Evolutionary conservation across 1,140 invertebrate genomes (phyloP).

Genomic region (Trichonephila inaurata): DNA sequence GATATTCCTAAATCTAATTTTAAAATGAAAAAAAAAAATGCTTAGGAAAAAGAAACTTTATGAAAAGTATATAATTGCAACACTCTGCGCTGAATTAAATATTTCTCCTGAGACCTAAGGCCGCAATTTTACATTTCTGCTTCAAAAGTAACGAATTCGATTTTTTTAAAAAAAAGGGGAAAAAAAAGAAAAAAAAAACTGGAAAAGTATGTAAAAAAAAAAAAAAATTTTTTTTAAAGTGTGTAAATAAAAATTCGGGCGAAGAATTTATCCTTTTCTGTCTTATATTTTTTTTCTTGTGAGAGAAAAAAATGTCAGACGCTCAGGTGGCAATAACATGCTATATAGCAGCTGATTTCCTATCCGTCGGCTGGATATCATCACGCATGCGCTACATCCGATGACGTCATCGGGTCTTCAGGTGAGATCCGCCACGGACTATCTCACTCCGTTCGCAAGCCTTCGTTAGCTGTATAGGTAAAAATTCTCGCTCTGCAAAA

Average conservation of each 20-base stretch:
- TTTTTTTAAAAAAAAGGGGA: neutral
- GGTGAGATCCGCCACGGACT: neutral
- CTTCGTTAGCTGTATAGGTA: slow-evolving; percentile 6
- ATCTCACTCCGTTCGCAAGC: slow-evolving; percentile 3
- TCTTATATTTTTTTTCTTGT: neutral
- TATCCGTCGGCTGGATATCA: neutral
- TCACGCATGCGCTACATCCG: neutral
- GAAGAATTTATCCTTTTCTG: neutral
- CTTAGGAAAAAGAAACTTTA: too few species aligned
- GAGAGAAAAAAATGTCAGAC: too few species aligned
- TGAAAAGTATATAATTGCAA: too few species aligned
- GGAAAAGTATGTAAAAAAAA: neutral
- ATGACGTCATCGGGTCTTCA: slow-evolving; percentile 51
- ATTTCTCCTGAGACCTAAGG: too few species aligned
- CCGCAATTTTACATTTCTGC: neutral
- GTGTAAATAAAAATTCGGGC: neutral
- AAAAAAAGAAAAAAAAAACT: too few species aligned
- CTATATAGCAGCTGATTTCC: slow-evolving; percentile 40
- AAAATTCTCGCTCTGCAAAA: slow-evolving; percentile 10
- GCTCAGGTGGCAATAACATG: neutral
- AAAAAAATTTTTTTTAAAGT: neutral
- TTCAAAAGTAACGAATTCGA: neutral
- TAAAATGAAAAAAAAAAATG: too few species aligned
- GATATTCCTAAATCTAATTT: too few species aligned
- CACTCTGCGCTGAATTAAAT: too few species aligned